Conservation (phyloP, 2,113 vertebrate genomes). For the Aldabrachelys gigantea region DNA sequence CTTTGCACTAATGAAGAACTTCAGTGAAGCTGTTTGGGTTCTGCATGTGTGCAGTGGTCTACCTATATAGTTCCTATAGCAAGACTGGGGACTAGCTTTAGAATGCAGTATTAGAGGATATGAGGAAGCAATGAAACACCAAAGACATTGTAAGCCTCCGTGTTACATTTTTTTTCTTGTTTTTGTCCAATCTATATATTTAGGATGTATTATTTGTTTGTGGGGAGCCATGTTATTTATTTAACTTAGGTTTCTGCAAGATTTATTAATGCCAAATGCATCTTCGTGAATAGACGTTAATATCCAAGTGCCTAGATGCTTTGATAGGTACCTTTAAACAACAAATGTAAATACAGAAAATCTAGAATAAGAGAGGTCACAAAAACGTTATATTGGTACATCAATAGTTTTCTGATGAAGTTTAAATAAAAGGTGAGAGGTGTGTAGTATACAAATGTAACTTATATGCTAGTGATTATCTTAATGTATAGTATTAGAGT, state of each 20-base stretch:
- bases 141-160: neutral
- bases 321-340: neutral
- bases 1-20: neutral
- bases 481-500: neutral
- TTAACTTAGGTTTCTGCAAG: neutral
- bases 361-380: neutral
- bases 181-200: neutral
- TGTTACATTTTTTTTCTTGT: neutral
- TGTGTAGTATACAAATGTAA: neutral
- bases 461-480: neutral
- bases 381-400: neutral
- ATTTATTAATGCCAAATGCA: neutral
- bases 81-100: neutral
- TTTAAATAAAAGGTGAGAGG: neutral
- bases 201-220: neutral
- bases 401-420: neutral
- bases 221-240: neutral
- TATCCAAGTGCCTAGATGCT: neutral
- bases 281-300: neutral
- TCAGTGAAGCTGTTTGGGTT: neutral
- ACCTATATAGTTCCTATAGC: neutral
- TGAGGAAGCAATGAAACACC: neutral
- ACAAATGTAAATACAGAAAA: neutral
- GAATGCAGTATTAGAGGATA: neutral
- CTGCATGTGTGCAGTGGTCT: too few species aligned